Evolutionary conservation across 2,113 vertebrate species (phyloP).

Genomic region (Martes martes): DNA sequence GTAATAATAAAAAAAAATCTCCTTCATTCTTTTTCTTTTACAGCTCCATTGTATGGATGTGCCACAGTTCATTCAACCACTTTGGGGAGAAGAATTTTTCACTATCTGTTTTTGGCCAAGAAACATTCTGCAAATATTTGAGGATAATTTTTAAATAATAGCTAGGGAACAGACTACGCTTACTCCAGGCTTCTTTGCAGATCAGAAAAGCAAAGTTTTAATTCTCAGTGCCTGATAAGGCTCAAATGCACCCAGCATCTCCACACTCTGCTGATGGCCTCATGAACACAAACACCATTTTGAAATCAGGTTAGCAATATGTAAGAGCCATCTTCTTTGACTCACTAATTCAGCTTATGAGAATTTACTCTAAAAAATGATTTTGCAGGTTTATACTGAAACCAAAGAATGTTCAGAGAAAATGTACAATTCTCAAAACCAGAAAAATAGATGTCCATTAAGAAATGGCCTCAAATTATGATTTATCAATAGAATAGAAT

Average conservation of each 20-base stretch:
- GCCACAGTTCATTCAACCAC: not conserved
- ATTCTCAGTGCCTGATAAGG: not conserved
- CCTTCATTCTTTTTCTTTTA: not conserved
- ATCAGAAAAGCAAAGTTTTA: slow-evolving; percentile 11
- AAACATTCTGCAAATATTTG: not conserved
- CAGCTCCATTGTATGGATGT: not conserved
- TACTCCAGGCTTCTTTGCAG: not conserved
- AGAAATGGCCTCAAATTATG: not conserved
- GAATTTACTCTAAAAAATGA: not conserved
- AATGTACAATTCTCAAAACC: not conserved
- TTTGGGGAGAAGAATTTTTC: not conserved
- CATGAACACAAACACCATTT: slow-evolving; percentile 12
- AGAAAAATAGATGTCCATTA: slow-evolving; percentile 39
- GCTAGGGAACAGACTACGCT: not conserved
- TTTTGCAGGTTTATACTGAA: slow-evolving; percentile 18
- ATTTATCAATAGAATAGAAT: not conserved
- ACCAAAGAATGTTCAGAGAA: not conserved
- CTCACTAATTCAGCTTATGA: slow-evolving; percentile 21
- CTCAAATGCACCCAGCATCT: not conserved
- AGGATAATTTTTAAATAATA: not conserved
- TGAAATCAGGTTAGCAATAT: not conserved
- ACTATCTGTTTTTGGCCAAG: not conserved
- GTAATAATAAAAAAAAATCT: not conserved
- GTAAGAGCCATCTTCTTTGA: not conserved
- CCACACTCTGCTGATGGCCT: not conserved